These are phyloP conservation scores for Avahi laniger DNA, from an alignment of 2,797 vertebrate species.

Conservation along the genomic window DNA sequence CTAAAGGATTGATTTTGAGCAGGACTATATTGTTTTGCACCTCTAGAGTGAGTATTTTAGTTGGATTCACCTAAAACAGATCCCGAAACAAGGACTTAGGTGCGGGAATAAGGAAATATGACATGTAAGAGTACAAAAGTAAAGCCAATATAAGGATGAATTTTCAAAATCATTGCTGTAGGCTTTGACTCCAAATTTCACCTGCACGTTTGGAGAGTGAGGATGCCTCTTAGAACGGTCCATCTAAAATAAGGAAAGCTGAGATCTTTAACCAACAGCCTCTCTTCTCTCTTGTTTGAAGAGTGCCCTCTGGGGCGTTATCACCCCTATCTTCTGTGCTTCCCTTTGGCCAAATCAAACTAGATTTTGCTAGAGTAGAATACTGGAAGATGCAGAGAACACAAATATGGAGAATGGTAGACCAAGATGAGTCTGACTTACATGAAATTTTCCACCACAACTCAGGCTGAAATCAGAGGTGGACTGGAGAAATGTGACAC, in stretches of 20 bases:
- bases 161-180: background rate
- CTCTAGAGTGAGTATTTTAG: background rate
- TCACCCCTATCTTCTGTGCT: background rate
- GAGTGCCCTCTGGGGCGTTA: rapidly evolving
- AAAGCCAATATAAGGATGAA: background rate
- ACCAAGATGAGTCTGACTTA: background rate
- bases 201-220: background rate
- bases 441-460: background rate
- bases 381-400: background rate
- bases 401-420: background rate
- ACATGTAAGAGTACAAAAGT: background rate
- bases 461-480: background rate
- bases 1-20: background rate
- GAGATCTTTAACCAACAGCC: background rate
- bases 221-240: background rate
- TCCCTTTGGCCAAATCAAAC: background rate
- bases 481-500: background rate
- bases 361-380: background rate
- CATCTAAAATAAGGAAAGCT: background rate
- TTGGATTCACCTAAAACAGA: background rate
- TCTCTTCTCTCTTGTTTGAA: background rate
- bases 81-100: background rate
- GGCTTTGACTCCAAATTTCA: background rate
- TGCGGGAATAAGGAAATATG: background rate
- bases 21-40: background rate